Conservation (phyloP, 2,888 invertebrate species). For the Hedya salicella region DNA sequence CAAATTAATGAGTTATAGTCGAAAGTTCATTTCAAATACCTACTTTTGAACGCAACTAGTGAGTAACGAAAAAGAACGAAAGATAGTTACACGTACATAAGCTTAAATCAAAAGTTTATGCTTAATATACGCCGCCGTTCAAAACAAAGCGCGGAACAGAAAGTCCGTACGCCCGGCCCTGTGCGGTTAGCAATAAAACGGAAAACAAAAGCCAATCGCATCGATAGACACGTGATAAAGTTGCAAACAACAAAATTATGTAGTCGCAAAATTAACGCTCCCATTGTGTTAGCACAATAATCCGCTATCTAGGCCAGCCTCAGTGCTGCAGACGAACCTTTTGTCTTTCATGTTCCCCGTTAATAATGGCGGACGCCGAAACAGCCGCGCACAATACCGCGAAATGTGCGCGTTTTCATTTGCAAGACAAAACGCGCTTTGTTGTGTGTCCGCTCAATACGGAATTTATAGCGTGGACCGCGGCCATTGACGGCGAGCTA, state of each 20-base stretch:
- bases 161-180: slow-evolving; percentile 46
- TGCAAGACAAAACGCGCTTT: slow-evolving; percentile 85
- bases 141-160: slow-evolving; percentile 50
- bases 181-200: slow-evolving; percentile 34
- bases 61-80: background rate
- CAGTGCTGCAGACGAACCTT: slow-evolving; percentile 85
- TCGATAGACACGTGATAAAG: slow-evolving; percentile 81
- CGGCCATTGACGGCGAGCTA: slow-evolving; percentile 81
- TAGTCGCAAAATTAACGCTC: slow-evolving; percentile 83
- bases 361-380: slow-evolving; percentile 85
- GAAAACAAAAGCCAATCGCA: slow-evolving; percentile 63
- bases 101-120: slow-evolving; percentile 12
- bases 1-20: too few relatives aligned
- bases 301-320: slow-evolving; percentile 85
- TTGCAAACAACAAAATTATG: slow-evolving; percentile 84
- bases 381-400: slow-evolving; percentile 85
- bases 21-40: too few relatives aligned
- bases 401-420: slow-evolving; percentile 86
- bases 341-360: slow-evolving; percentile 86
- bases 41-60: too few relatives aligned
- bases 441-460: slow-evolving; percentile 85
- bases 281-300: slow-evolving; percentile 85
- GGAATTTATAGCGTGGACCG: slow-evolving; percentile 83
- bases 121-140: slow-evolving; percentile 7
- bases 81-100: background rate